phyloP scores from a whole-genome alignment of 2,888 invertebrate genomes.

The Labia minor region DNA sequence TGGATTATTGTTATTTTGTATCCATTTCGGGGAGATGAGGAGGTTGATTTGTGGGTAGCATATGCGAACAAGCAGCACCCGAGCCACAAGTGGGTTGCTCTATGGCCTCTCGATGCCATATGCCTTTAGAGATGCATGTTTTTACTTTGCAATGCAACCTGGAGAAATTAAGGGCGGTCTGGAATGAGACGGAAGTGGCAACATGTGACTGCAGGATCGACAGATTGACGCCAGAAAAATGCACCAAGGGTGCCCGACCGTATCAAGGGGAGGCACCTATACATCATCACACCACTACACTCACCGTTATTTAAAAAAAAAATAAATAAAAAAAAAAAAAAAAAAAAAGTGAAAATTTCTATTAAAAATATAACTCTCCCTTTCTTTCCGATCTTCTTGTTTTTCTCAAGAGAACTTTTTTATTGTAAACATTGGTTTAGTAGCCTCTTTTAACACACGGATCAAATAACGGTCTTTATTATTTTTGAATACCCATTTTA shows the following conservation, averaged over 20 bases:
- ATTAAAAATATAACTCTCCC: no score
- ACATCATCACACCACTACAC: neutral
- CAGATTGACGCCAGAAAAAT: slow-evolving; percentile 4
- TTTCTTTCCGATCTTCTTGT: no score
- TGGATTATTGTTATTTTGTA: neutral
- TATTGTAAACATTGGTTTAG: neutral
- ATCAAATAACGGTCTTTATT: neutral
- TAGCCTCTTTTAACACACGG: neutral
- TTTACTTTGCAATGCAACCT: neutral
- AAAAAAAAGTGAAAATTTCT: neutral
- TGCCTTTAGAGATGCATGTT: neutral
- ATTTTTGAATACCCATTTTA: neutral
- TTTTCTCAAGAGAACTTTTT: neutral
- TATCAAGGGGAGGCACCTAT: neutral
- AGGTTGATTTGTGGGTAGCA: neutral
- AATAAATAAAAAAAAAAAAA: neutral
- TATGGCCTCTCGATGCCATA: slow-evolving; percentile 1
- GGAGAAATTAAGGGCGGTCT: no score
- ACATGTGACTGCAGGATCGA: neutral
- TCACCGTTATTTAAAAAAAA: neutral
- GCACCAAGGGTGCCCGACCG: neutral
- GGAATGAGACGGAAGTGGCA: neutral
- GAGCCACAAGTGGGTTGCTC: slow-evolving; percentile 4
- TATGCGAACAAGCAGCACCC: slow-evolving; percentile 6
- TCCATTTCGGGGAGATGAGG: neutral